Evolutionary conservation across 2,113 vertebrate species (phyloP), one percentile per base, ranked within the genome.

Genomic region (Trogon melanurus): DNA sequence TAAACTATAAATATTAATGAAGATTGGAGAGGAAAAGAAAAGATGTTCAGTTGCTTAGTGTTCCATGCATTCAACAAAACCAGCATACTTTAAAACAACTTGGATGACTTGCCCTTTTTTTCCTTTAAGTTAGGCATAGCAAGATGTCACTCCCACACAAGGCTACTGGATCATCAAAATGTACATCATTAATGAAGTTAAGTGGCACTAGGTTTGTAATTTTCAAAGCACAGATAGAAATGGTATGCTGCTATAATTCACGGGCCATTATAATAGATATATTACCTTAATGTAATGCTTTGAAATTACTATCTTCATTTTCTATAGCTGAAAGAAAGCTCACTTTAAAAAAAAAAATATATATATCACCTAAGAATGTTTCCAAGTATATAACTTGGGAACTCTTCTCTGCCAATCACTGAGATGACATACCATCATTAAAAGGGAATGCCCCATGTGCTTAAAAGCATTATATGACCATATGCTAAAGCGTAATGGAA

Each of bases 141-240:
- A 90, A 96, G 85, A 96, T 91, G 72, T 84, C 70, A 92, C 67
- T 94, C 87, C 89, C 80, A 92, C 91, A 93, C 80, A 95, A 89
- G 91, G 85, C 83, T 95, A 95, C 58, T 83, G 76, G 60, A 93
- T 97, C 67, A 95, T 93, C 90, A 96, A 96, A 96, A 95, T 75
- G 91, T 96, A 91, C 62, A 82, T 85, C 74, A 80, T 94, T 97
- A 96, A 93, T 69, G 79, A 96, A 96, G 72, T 96, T 94, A 97
- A 97, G 74, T 88, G 81, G 79, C 72, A 91, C 41, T 70, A 58
- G 34, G 72, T 73, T 92, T 92, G 83, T 84, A 95, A 95, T 96
- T 96, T 97, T 92, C 91, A 85, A 95, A 57, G 69, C 73, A 95
- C 29, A 89, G 86, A 92, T 84, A 95, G 60, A 93, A 95, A 92